These are phyloP conservation scores for Cossypha caffra DNA, from an alignment of 2,797 vertebrate species.

Conservation along the genomic window DNA sequence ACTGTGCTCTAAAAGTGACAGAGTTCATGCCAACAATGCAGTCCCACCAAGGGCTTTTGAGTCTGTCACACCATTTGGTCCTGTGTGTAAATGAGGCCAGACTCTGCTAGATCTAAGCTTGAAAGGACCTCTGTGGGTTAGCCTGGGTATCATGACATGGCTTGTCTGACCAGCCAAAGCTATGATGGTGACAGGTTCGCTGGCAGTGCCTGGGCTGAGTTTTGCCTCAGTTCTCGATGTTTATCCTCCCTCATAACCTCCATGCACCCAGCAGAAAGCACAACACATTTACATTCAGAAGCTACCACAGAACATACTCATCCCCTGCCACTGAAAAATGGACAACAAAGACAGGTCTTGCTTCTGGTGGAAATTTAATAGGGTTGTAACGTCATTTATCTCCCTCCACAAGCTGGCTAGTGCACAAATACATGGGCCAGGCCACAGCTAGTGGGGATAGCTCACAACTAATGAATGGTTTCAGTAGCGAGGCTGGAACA, in stretches of 20 bases:
- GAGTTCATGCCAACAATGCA: not conserved
- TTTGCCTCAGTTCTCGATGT: not conserved
- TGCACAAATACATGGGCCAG: not conserved
- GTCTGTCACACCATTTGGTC: not conserved
- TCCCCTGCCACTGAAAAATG: not conserved
- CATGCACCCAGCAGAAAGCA: not conserved
- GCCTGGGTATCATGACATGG: not conserved
- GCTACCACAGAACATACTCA: fast-evolving
- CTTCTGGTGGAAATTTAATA: not conserved
- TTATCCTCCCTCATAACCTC: not conserved
- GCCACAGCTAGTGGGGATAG: not conserved
- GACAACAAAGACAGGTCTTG: not conserved
- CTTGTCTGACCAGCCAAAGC: not conserved
- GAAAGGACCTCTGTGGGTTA: not conserved
- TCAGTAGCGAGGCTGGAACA: not conserved
- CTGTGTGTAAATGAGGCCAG: fast-evolving
- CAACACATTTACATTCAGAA: fast-evolving
- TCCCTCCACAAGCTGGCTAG: not conserved
- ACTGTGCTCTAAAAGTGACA: not conserved
- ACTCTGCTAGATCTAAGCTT: not conserved
- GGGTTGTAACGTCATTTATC: not conserved
- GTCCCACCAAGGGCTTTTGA: not conserved
- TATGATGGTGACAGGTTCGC: not conserved
- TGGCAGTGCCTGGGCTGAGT: fast-evolving
- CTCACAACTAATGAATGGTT: fast-evolving